These are phyloP conservation scores for Heliothis subflexa DNA, from an alignment of 1,140 invertebrate genomes.

Conservation along the genomic window DNA sequence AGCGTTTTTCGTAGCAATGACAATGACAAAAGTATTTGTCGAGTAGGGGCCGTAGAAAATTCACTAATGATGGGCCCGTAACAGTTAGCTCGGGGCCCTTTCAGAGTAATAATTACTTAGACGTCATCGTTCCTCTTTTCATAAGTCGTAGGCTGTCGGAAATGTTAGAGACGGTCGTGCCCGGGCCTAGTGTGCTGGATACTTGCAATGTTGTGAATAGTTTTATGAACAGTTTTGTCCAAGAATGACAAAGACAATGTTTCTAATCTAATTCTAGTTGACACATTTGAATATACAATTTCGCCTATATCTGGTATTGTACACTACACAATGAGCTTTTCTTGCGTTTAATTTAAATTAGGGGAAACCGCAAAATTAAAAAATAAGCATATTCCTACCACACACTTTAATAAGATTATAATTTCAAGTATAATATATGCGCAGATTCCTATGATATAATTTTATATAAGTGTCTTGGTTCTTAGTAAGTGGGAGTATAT, in stretches of 20 bases:
- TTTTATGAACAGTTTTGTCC: neutral
- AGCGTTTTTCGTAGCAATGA: conserved; percentile 18
- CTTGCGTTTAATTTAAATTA: too few species aligned
- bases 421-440: neutral
- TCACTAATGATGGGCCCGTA: conserved; percentile 37
- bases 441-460: neutral
- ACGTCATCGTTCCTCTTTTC: conserved; percentile 16
- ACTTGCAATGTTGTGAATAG: neutral
- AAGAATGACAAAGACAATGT: too few species aligned
- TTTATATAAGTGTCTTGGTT: conserved; percentile 7
- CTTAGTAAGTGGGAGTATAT: conserved; percentile 12
- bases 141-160: conserved; percentile 13
- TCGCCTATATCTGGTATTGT: neutral
- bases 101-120: conserved; percentile 30
- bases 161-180: conserved; percentile 13
- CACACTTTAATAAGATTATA: neutral
- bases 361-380: neutral
- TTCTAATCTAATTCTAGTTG: too few species aligned
- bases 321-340: too few species aligned
- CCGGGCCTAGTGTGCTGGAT: neutral
- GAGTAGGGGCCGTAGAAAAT: conserved; percentile 3
- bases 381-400: neutral
- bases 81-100: conserved; percentile 14
- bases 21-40: conserved; percentile 31
- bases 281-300: neutral